Base-by-base conservation (phyloP, 2,113 vertebrate species). In the Grallaria varia region DNA sequence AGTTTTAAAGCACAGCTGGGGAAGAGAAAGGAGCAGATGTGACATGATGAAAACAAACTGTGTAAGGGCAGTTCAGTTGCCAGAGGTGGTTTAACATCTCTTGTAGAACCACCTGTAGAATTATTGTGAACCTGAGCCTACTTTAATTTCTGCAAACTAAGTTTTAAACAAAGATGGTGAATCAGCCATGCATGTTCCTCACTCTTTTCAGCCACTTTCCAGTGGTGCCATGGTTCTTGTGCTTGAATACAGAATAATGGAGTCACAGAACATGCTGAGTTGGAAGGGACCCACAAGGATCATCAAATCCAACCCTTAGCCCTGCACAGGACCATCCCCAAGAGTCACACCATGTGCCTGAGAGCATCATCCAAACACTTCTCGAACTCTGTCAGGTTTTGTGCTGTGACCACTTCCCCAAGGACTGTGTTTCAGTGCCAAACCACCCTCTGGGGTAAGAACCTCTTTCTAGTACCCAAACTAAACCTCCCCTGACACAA, bases 171-270 rank as follows among this genome's bases (percentile, higher is more conserved):
- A 33, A 58, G 20, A 24, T 66, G 9, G 12, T 30, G 19, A 4
- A 45, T 68, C 63, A 67, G 10, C 30, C 45, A 25, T 0, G 0
- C 21, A 1, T 24, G 12, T 23, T 91, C 30, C 19, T 72, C 11
- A 10, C 16, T 28, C 52, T 72, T 84, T 40, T 14, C 44, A 72
- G 33, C 13, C 12, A 9, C 28, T 69, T 76, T 66, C 25, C 39
- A 45, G 22, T 47, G 6, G 15, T 84, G n/a, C 17, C 5, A 11
- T 20, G 10, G 40, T 30, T 88, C 63, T 42, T 45, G 9, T 59
- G 17, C 37, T 88, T 84, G 25, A 67, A 47, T 45, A 22, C 17
- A 37, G 24, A 39, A 8, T n/a, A n/a, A n/a, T n/a, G n/a, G n/a
- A n/a, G n/a, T 27, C 35, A 60, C 10, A 62, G 60, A 30, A 40